Evolutionary conservation across 1,140 invertebrate genomes (phyloP), one percentile per base, ranked within the genome.

Genomic region (Orius laevigatus): DNA sequence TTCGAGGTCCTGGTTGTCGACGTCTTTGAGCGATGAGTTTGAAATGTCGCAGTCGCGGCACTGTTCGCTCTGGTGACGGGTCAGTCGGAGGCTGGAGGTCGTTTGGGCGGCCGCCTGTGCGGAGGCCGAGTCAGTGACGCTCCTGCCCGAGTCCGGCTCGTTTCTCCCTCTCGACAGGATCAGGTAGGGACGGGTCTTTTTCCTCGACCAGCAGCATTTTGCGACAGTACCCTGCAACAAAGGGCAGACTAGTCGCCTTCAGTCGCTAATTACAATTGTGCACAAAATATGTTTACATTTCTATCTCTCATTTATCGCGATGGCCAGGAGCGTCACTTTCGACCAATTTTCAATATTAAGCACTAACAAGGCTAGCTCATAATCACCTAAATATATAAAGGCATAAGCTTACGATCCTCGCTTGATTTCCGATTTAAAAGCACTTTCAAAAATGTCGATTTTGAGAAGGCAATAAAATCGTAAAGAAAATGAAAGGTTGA

Each of bases 21-120:
- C 58, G 48, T 66, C 61, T 42, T 56, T 61, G 16, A 67, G 52
- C 46, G 65, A 67, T 38, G 60, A 64, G 55, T 67, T 67, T 50
- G 63, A 66, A 44, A 68, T 64, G 40, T 53, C 35, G 9, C 41
- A 40, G 19, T 35, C 39, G 10, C 25, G 25, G 25, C 25, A 25
- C 25, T 4, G 3, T 43, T 18, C 31, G 20, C 11, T 16, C 34
- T 18, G 44, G 6, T 45, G 14, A 19, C 31, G 14, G 1, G 19
- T 45, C 8, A 33, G 8, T 18, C 35, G 18, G 25, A 33, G 8
- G 9, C 20, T 34, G 2, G 18, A 15, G 20, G 32, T 46, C 14
- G 14, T 16, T 12, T 34, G 11, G 4, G 20, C 8, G 15, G 25
- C 25, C 25, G 25, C 25, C 25, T 25, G 25, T 35, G 18, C 46